phyloP scores from a whole-genome alignment of 2,113 vertebrate genomes.

The Maylandia zebra region DNA sequence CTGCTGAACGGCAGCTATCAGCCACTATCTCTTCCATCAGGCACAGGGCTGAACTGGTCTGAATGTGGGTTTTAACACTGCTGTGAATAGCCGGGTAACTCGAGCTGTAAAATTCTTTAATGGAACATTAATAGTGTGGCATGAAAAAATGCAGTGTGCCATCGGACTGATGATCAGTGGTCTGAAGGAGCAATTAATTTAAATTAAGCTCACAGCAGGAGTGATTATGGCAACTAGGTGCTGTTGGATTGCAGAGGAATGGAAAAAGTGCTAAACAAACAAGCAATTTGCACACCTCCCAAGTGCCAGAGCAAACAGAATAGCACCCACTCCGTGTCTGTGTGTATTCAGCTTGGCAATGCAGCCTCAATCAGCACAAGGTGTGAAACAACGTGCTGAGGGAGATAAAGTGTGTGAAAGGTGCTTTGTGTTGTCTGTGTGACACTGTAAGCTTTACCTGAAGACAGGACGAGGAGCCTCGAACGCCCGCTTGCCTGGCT shows the following conservation, averaged over 20 bases:
- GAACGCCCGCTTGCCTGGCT: accelerated
- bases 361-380: constrained; percentile 51
- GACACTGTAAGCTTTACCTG: not conserved
- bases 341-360: constrained; percentile 57
- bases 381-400: constrained; percentile 46
- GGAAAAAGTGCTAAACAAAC: constrained; percentile 64
- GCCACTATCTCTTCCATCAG: not conserved
- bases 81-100: not conserved
- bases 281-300: constrained; percentile 57
- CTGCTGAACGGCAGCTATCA: not conserved
- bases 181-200: constrained; percentile 22
- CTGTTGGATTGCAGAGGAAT: constrained; percentile 36
- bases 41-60: not conserved
- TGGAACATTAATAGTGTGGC: not conserved
- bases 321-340: constrained; percentile 40
- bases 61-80: not conserved
- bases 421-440: not conserved
- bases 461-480: not conserved
- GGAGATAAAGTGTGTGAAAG: constrained; percentile 44
- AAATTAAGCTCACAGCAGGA: constrained; percentile 48
- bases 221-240: constrained; percentile 53
- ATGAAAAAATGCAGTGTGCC: not conserved
- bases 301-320: constrained; percentile 63
- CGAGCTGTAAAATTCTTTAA: not conserved
- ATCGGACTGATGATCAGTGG: not conserved